These are phyloP conservation scores for Drosophila cognata DNA, from an alignment of 2,888 invertebrate genomes.

Conservation along the genomic window DNA sequence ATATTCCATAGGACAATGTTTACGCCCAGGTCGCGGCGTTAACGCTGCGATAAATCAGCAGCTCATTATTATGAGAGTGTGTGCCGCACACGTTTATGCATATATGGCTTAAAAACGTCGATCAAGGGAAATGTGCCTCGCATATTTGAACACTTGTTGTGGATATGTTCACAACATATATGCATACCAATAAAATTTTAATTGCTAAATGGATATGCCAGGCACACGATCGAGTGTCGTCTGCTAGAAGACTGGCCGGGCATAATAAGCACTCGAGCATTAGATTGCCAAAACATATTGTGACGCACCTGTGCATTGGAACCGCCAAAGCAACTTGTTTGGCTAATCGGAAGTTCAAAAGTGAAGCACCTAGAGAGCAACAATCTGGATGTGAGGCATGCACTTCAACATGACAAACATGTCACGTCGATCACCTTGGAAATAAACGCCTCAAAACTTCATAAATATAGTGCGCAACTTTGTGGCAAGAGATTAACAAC, in stretches of 20 bases:
- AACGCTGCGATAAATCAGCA: conserved; percentile 42
- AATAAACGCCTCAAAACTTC: conserved; percentile 39
- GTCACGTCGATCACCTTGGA: conserved; percentile 59
- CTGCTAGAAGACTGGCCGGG: conserved; percentile 27
- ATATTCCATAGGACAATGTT: conserved; percentile 10
- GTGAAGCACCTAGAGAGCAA: conserved; percentile 26
- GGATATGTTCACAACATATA: conserved; percentile 2
- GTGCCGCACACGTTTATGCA: conserved; percentile 29
- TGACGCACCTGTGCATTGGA: conserved; percentile 1
- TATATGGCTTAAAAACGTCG: conserved; percentile 28
- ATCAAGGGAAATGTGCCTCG: conserved; percentile 37
- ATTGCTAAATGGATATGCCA: conserved; percentile 28
- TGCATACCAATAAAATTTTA: conserved; percentile 5
- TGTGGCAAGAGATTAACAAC: conserved; percentile 61
- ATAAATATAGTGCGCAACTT: conserved; percentile 38
- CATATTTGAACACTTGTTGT: conserved; percentile 42
- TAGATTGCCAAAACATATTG: conserved; percentile 16
- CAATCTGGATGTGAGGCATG: conserved; percentile 2
- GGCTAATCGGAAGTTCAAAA: conserved; percentile 17
- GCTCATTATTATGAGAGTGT: conserved; percentile 20
- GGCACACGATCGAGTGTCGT: conserved; percentile 50
- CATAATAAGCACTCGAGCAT: conserved; percentile 41
- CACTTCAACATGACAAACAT: conserved; percentile 18
- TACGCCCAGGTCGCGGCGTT: conserved; percentile 11
- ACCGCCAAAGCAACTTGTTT: not conserved